These are phyloP conservation scores for Megaustenia siamemsis DNA, from an alignment of 2,888 invertebrate species.

Conservation along the genomic window DNA sequence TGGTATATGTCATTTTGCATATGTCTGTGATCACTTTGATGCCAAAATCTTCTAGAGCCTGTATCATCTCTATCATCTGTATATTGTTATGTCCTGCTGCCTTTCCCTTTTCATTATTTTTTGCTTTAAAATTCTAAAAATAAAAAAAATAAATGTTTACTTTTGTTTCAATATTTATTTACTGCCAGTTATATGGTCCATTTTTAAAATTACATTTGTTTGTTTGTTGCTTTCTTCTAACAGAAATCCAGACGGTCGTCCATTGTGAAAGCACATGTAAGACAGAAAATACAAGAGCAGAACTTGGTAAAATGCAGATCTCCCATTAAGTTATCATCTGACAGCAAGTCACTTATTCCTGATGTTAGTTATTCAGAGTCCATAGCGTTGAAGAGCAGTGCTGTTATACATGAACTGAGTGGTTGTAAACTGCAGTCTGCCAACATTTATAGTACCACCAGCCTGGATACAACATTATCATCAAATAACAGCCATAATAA, in stretches of 20 bases:
- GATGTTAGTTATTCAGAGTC: background rate
- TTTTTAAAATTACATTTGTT: constrained; percentile 6
- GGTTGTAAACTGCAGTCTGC: background rate
- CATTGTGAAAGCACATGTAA: constrained; percentile 66
- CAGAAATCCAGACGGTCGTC: constrained; percentile 64
- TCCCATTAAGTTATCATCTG: background rate
- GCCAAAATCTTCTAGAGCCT: no score
- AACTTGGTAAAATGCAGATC: constrained; percentile 42
- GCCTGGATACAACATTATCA: background rate
- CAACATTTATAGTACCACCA: background rate
- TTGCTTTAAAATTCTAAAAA: background rate
- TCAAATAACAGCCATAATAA: background rate
- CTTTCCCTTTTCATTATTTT: background rate
- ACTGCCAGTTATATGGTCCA: background rate
- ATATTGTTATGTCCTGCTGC: no score
- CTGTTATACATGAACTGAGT: background rate
- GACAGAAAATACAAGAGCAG: constrained; percentile 59
- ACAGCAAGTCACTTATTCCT: background rate
- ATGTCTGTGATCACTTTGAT: no score
- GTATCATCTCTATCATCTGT: no score
- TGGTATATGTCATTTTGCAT: no score
- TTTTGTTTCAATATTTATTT: background rate
- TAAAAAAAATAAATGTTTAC: no score
- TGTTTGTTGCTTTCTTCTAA: constrained; percentile 42
- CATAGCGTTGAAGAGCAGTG: background rate